A percentile compares a stretch with the other conserved stretches of the same genome.
Conservation (phyloP, 2,888 invertebrate species). For the Gandaritis pyraliata region DNA sequence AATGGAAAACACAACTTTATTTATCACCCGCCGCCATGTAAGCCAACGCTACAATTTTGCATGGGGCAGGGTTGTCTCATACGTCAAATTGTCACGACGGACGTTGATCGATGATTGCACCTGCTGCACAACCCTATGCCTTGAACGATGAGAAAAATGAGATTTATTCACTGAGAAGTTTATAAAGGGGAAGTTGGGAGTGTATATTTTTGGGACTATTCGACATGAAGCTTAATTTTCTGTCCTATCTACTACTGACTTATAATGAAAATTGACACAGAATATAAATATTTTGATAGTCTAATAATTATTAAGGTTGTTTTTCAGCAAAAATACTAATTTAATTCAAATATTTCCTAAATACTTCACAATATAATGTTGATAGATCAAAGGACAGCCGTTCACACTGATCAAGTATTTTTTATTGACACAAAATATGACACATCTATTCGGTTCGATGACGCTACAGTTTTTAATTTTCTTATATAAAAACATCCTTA, state of each 20-base stretch:
- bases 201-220: constrained; percentile 6
- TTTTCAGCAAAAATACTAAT: too few species aligned
- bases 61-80: constrained; percentile 78
- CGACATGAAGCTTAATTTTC: background rate
- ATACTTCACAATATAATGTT: background rate
- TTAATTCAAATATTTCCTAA: too few species aligned
- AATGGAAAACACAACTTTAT: too few species aligned
- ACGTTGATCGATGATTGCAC: constrained; percentile 80
- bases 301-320: too few species aligned
- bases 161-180: constrained; percentile 56
- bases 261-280: too few species aligned
- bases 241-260: background rate
- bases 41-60: constrained; percentile 63
- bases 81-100: constrained; percentile 79
- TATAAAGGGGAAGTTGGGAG: constrained; percentile 31
- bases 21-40: constrained; percentile 47
- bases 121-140: constrained; percentile 57
- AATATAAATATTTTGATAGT: too few species aligned
- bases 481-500: background rate
- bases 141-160: constrained; percentile 59
- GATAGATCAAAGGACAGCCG: constrained; percentile 13
- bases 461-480: constrained; percentile 52
- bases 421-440: constrained; percentile 20
- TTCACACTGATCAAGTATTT: constrained; percentile 1
- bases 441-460: constrained; percentile 47